Percentiles rank a stretch among this genome's conserved stretches.
These are phyloP conservation scores for Drosophila tani DNA, from an alignment of 1,140 invertebrate species.

Conservation along the genomic window DNA sequence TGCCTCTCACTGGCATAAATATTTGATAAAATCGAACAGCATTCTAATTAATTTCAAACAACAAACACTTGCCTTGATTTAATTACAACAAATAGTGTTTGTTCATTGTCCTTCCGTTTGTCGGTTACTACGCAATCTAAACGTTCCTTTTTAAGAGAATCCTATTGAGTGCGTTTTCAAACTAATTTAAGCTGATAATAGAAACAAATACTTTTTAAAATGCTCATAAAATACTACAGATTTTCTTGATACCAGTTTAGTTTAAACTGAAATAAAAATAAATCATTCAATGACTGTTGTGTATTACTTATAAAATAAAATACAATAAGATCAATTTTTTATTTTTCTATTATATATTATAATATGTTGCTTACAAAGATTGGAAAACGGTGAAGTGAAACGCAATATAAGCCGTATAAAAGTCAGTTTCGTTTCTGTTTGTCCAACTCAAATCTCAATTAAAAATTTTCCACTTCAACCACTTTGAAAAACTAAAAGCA, in stretches of 20 bases:
- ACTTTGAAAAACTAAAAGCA: constrained; percentile 14
- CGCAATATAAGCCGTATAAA: constrained; percentile 3
- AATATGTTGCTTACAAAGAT: background rate
- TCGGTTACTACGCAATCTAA: too few relatives aligned
- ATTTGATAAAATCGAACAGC: background rate
- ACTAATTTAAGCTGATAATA: too few relatives aligned
- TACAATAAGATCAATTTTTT: too few relatives aligned
- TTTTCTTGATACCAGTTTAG: too few relatives aligned
- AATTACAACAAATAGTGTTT: background rate
- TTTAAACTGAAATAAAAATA: background rate
- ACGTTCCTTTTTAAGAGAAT: too few relatives aligned
- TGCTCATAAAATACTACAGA: too few relatives aligned
- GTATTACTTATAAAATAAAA: background rate
- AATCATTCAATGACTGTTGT: background rate
- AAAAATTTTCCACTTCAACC: constrained; percentile 27
- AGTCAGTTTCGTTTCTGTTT: constrained; percentile 18
- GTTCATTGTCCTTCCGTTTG: too few relatives aligned
- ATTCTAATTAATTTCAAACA: constrained; percentile 1
- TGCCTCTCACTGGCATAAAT: background rate
- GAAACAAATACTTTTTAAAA: too few relatives aligned
- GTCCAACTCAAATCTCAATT: constrained; percentile 30
- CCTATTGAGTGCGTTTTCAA: too few relatives aligned
- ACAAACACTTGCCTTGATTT: background rate
- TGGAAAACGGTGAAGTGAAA: too few relatives aligned
- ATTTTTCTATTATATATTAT: background rate